These are phyloP conservation scores for Montipora efflorescens DNA, from an alignment of 64 coral and sea anemone genomes.

Conservation along the genomic window DNA sequence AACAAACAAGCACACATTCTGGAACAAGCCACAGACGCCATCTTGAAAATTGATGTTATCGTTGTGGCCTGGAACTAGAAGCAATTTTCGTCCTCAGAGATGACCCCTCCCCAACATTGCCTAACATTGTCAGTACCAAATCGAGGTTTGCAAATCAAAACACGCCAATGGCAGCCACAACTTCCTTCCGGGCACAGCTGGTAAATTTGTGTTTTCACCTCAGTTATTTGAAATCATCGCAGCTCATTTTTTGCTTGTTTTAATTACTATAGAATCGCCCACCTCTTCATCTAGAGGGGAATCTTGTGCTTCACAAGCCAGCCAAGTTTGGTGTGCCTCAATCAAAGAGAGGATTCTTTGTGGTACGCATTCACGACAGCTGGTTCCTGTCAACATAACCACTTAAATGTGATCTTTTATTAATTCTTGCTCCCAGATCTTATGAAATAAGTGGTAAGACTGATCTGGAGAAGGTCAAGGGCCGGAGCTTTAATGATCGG, in stretches of 20 bases:
- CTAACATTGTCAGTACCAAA: too few species aligned
- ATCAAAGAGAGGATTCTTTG: conserved; percentile 28
- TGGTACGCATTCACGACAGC: neutral
- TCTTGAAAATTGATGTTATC: neutral
- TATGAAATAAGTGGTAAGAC: too few species aligned
- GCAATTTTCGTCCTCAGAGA: neutral
- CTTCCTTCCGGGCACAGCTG: neutral
- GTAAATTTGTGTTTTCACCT: neutral
- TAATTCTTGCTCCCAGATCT: too few species aligned
- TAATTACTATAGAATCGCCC: neutral
- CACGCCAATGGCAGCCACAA: too few species aligned
- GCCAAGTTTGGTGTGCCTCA: neutral
- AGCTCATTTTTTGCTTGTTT: neutral
- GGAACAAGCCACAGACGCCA: conserved; percentile 27
- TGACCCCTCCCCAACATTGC: too few species aligned
- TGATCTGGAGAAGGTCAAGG: too few species aligned
- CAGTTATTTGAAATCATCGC: neutral
- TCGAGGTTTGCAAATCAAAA: neutral
- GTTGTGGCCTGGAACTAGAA: neutral
- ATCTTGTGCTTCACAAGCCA: conserved; percentile 15
- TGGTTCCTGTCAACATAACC: too few species aligned
- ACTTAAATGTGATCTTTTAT: too few species aligned
- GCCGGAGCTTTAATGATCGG: too few species aligned
- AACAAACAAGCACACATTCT: neutral
- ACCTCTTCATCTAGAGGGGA: conserved; percentile 37